phyloP scores from a whole-genome alignment of 1,140 invertebrate genomes.

The Acromyrmex echinatior region DNA sequence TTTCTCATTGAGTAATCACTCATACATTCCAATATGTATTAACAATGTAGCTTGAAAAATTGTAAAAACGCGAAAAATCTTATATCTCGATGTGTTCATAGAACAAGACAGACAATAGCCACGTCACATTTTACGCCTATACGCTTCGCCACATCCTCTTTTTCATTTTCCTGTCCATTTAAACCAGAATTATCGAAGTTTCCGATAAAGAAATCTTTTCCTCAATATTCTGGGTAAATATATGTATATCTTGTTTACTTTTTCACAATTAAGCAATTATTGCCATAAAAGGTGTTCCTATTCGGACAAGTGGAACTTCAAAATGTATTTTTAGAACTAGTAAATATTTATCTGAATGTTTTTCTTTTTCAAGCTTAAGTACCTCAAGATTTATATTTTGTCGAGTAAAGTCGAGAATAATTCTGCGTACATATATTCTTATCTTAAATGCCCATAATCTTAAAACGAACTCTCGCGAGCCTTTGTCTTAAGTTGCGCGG shows the following conservation, averaged over 20 bases:
- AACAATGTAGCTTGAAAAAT: constrained; percentile 22
- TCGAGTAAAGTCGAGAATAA: neutral
- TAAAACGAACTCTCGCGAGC: constrained; percentile 83
- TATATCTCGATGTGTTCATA: neutral
- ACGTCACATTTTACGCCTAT: constrained; percentile 26
- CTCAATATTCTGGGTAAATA: neutral
- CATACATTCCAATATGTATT: neutral
- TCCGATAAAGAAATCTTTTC: constrained; percentile 12
- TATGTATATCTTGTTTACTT: neutral
- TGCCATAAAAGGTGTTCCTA: neutral
- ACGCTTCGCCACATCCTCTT: constrained; percentile 31
- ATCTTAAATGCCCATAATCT: constrained; percentile 36
- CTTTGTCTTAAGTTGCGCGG: constrained; percentile 79
- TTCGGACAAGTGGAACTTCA: neutral
- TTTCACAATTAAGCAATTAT: constrained; percentile 19
- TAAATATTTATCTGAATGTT: neutral
- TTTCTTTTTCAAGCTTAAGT: neutral
- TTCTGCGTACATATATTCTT: neutral
- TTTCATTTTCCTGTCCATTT: constrained; percentile 26
- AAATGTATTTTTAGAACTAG: neutral
- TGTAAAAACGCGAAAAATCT: constrained; percentile 42
- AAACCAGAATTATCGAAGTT: neutral
- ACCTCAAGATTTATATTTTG: neutral
- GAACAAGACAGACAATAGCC: neutral
- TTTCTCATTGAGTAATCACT: neutral